Conservation (phyloP, 2,113 vertebrate genomes). For the Gambusia affinis region DNA sequence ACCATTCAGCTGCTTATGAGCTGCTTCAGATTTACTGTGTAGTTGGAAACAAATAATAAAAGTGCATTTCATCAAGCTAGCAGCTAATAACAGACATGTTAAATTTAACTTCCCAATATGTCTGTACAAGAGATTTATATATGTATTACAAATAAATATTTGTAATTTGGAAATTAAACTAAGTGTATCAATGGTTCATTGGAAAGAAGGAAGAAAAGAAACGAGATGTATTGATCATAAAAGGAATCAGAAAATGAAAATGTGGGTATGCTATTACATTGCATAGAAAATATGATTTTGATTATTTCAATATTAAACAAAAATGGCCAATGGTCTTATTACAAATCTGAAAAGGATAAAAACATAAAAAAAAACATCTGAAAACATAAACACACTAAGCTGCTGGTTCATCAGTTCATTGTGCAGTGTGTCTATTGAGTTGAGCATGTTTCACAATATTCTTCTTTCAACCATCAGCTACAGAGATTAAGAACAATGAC, state of each 20-base stretch:
- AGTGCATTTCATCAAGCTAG: too few species aligned
- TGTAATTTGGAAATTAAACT: too few species aligned
- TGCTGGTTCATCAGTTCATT: not conserved
- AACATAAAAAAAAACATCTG: too few species aligned
- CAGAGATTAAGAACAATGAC: not conserved
- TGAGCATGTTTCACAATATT: not conserved
- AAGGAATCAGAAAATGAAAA: not conserved
- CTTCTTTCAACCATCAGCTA: not conserved
- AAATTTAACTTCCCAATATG: too few species aligned
- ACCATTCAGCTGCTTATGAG: not conserved
- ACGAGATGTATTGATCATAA: not conserved
- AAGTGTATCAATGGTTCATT: too few species aligned
- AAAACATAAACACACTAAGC: not conserved
- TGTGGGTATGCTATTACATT: not conserved
- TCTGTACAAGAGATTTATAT: too few species aligned
- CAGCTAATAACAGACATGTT: too few species aligned
- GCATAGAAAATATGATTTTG: not conserved
- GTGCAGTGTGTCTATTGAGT: not conserved
- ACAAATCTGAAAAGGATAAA: not conserved
- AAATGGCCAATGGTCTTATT: not conserved
- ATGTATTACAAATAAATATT: too few species aligned
- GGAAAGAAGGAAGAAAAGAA: not conserved
- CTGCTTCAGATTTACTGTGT: not conserved
- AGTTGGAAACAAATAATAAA: not conserved
- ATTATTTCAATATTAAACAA: not conserved